phyloP scores from a whole-genome alignment of 2,888 invertebrate genomes.

The Trissolcus brochymenae region DNA sequence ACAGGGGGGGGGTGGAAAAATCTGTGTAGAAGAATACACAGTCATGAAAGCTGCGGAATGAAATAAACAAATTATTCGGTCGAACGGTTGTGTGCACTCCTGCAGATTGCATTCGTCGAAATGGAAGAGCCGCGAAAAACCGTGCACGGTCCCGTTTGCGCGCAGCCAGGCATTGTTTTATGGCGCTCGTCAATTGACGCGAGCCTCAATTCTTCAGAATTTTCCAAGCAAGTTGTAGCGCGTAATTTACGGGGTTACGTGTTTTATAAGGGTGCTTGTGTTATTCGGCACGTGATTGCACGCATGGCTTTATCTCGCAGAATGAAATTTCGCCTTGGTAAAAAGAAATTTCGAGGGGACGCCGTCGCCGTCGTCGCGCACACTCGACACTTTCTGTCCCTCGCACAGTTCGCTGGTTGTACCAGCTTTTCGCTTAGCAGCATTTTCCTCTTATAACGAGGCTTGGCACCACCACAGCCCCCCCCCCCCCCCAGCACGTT shows the following conservation, averaged over 20 bases:
- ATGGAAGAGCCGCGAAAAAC: slow-evolving; percentile 34
- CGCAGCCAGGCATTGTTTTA: slow-evolving; percentile 30
- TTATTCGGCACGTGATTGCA: slow-evolving; percentile 54
- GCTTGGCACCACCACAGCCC: slow-evolving; percentile 36
- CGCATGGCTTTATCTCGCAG: slow-evolving; percentile 49
- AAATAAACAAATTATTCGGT: slow-evolving; percentile 36
- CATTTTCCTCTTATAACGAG: slow-evolving; percentile 54
- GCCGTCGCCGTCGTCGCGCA: slow-evolving; percentile 36
- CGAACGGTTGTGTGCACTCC: slow-evolving; percentile 27
- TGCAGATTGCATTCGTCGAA: slow-evolving; percentile 30
- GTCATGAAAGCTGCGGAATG: slow-evolving; percentile 16
- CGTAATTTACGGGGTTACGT: slow-evolving; percentile 50
- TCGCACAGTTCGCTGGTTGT: slow-evolving; percentile 34
- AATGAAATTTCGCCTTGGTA: slow-evolving; percentile 48
- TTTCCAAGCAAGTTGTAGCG: slow-evolving; percentile 32
- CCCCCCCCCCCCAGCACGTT: slow-evolving; percentile 37
- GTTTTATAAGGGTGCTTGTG: slow-evolving; percentile 48
- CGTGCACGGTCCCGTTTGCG: slow-evolving; percentile 9
- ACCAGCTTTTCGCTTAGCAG: slow-evolving; percentile 49
- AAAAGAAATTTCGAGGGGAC: slow-evolving; percentile 49
- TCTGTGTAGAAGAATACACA: neutral
- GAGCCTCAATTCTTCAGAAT: slow-evolving; percentile 31
- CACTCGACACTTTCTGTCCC: slow-evolving; percentile 49
- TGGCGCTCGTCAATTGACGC: slow-evolving; percentile 8
- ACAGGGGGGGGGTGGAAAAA: neutral